Conservation (phyloP, 2,797 vertebrate species). For the Eurystomus glaucurus region DNA sequence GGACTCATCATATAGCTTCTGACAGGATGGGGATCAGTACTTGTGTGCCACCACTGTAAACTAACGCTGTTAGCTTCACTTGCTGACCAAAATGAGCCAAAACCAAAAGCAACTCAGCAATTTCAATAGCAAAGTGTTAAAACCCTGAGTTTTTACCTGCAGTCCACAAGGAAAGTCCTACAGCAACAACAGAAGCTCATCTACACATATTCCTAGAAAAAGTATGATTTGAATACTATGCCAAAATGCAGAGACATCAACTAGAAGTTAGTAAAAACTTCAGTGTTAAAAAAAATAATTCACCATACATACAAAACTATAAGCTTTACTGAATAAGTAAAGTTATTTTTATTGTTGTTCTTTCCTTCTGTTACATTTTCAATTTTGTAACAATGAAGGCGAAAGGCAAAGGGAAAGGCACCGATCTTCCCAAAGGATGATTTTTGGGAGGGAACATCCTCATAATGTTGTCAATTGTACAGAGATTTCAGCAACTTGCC, state of each 20-base stretch:
- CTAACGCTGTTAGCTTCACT: neutral
- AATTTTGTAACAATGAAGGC: neutral
- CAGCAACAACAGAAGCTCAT: neutral
- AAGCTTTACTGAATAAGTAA: neutral
- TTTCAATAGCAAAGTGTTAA: neutral
- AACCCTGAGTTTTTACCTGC: neutral
- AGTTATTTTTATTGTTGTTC: neutral
- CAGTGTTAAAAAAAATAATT: neutral
- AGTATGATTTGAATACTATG: neutral
- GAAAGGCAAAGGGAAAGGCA: neutral
- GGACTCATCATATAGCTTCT: neutral
- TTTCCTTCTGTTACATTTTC: neutral
- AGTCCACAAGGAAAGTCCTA: neutral
- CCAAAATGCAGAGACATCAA: neutral
- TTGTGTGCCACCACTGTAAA: neutral
- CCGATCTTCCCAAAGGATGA: neutral
- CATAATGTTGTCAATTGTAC: neutral
- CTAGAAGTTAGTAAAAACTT: neutral
- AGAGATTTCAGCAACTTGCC: neutral
- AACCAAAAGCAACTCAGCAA: neutral
- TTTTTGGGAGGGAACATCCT: neutral
- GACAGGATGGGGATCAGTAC: rapidly evolving
- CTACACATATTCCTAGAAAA: neutral
- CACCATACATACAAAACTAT: neutral
- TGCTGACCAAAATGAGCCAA: neutral